phyloP scores from a whole-genome alignment of 1,140 invertebrate genomes.

The Trichonephila inaurata region DNA sequence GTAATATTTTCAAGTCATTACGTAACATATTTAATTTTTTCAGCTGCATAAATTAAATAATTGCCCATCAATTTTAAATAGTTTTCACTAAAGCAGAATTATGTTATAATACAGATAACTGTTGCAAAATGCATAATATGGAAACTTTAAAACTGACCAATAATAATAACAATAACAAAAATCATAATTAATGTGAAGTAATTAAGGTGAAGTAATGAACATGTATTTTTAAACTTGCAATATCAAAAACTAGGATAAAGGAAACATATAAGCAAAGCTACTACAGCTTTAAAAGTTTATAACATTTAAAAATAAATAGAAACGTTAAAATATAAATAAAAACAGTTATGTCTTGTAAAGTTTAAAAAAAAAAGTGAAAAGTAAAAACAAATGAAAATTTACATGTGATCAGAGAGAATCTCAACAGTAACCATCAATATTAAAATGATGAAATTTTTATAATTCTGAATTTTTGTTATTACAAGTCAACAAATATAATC shows the following conservation, averaged over 20 bases:
- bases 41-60: too few relatives aligned
- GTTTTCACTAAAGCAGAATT: not conserved
- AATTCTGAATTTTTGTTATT: not conserved
- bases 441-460: not conserved
- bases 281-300: not conserved
- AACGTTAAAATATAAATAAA: slow-evolving; percentile 1
- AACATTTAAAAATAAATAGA: not conserved
- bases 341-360: not conserved
- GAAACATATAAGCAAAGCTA: not conserved
- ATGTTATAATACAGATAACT: not conserved
- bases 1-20: not conserved
- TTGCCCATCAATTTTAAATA: not conserved
- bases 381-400: slow-evolving; percentile 12
- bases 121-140: not conserved
- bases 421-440: not conserved
- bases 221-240: not conserved
- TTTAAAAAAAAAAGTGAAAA: not conserved
- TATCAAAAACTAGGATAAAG: too few relatives aligned
- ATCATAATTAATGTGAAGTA: not conserved
- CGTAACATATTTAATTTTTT: not conserved
- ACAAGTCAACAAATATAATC: not conserved
- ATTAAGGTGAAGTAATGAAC: not conserved
- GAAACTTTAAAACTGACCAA: not conserved
- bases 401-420: not conserved
- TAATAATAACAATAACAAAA: not conserved